Evolutionary conservation across 2,113 vertebrate genomes (phyloP).

Genomic region (Pedionomus torquatus): DNA sequence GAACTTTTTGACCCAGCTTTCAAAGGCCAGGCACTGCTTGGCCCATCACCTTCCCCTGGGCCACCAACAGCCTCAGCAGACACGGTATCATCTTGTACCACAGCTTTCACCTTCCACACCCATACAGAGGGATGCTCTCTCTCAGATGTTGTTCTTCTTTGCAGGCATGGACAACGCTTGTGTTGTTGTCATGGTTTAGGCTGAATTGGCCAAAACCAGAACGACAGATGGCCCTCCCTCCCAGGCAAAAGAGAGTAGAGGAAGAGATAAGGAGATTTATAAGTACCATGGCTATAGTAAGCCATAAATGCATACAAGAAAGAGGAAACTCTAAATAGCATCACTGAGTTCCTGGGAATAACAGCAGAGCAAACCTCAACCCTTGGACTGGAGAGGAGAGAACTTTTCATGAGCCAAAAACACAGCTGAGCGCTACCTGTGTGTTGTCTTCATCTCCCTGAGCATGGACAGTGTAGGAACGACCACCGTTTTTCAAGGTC

Average conservation of each 20-base stretch:
- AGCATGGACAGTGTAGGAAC: conserved; percentile 71
- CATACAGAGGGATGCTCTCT: neutral
- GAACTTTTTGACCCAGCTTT: neutral
- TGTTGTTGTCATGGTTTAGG: neutral
- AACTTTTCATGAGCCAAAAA: neutral
- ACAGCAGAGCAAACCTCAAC: neutral
- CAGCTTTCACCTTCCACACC: neutral
- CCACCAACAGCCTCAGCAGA: neutral
- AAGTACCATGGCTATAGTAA: fast-evolving
- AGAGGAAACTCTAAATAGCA: neutral
- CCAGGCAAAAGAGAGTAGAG: no score
- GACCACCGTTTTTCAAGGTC: neutral
- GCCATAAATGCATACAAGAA: neutral
- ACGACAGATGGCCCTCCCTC: no score
- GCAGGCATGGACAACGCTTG: neutral
- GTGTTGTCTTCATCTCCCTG: conserved; percentile 81
- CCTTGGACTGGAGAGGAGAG: neutral
- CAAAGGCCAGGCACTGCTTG: neutral
- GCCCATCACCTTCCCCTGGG: neutral
- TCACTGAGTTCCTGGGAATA: neutral
- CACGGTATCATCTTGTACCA: neutral
- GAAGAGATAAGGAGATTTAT: no score
- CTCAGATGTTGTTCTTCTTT: neutral
- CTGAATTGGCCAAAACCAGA: no score
- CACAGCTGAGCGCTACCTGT: conserved; percentile 67